Percentiles rank a stretch among this genome's conserved stretches.
Conservation (phyloP, 2,113 vertebrate species). For the Morone chrysops region DNA sequence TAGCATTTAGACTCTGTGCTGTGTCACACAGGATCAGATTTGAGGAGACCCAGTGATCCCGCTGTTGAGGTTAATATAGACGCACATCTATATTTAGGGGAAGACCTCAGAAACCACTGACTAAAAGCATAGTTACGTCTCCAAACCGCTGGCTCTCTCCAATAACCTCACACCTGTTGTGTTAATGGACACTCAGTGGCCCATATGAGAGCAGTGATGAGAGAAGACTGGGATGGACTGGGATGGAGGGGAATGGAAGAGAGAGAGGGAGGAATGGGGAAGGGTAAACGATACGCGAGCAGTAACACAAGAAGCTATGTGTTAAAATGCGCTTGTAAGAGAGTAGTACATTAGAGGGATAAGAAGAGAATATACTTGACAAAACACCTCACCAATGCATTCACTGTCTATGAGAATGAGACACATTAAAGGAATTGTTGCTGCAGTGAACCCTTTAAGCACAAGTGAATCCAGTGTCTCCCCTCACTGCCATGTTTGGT, state of each 20-base stretch:
- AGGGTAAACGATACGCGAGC: background rate
- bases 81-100: constrained; percentile 68
- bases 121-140: constrained; percentile 64
- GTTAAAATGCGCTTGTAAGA: background rate
- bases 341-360: background rate
- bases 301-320: constrained; percentile 1
- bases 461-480: constrained; percentile 37
- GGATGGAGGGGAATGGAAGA: background rate
- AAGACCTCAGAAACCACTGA: constrained; percentile 54
- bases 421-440: constrained; percentile 19
- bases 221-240: constrained; percentile 50
- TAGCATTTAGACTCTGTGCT: constrained; percentile 4
- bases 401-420: background rate
- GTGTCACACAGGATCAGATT: constrained; percentile 29
- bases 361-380: background rate
- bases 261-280: background rate
- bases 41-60: constrained; percentile 46
- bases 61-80: constrained; percentile 18
- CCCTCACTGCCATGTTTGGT: constrained; percentile 81
- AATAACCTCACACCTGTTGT: constrained; percentile 77
- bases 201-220: constrained; percentile 60
- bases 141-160: constrained; percentile 46
- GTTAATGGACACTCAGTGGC: constrained; percentile 42
- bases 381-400: background rate
- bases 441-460: constrained; percentile 16